These are phyloP conservation scores for Coenonympha arcania DNA, from an alignment of 2,888 invertebrate genomes.

Conservation along the genomic window DNA sequence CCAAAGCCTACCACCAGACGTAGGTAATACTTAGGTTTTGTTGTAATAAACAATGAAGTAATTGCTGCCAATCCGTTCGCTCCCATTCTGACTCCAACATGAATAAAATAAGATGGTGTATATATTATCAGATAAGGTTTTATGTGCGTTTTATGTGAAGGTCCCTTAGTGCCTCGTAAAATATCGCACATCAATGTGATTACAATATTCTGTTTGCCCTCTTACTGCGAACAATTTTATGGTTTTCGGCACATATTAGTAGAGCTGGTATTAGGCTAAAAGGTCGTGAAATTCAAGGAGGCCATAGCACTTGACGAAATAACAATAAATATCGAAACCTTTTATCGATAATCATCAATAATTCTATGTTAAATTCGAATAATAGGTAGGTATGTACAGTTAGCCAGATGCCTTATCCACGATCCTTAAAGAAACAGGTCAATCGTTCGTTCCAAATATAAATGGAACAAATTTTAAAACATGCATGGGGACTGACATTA, in stretches of 20 bases:
- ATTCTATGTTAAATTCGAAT: not conserved
- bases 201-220: slow-evolving; percentile 17
- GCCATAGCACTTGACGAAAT: not conserved
- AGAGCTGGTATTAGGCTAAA: not conserved
- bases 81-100: not conserved
- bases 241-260: slow-evolving; percentile 10
- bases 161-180: slow-evolving; percentile 14
- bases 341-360: not conserved
- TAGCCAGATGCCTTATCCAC: too few species aligned
- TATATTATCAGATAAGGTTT: slow-evolving; percentile 12
- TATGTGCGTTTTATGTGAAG: slow-evolving; percentile 8
- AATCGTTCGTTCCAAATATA: not conserved
- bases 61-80: not conserved
- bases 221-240: slow-evolving; percentile 13
- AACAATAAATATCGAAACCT: not conserved
- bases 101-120: slow-evolving; percentile 3
- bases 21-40: too few species aligned
- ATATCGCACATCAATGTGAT: slow-evolving; percentile 12
- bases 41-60: too few species aligned
- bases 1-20: too few species aligned
- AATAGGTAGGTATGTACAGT: too few species aligned
- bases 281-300: slow-evolving; percentile 4
- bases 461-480: not conserved
- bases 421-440: too few species aligned
- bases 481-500: too few species aligned